phyloP scores from a whole-genome alignment of 2,113 vertebrate genomes.

The Ancistrus triradiatus region DNA sequence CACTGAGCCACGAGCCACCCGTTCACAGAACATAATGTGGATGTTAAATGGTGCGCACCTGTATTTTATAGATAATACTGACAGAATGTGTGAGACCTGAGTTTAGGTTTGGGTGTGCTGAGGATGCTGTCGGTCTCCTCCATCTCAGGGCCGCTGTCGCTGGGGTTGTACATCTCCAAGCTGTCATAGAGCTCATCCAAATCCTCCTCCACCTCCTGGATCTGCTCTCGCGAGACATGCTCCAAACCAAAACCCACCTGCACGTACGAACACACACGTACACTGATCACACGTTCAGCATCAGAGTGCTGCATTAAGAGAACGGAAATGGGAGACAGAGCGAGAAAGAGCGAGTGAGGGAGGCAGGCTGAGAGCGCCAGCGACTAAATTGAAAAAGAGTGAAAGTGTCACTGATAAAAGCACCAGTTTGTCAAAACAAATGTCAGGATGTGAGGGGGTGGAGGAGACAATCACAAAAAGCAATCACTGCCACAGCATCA shows the following conservation, averaged over 20 bases:
- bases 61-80: no score
- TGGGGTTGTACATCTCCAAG: conserved; percentile 92
- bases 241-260: conserved; percentile 87
- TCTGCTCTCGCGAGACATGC: conserved; percentile 87
- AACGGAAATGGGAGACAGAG: background rate
- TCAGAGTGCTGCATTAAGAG: background rate
- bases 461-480: no score
- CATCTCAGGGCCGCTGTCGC: conserved; percentile 90
- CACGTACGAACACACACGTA: background rate
- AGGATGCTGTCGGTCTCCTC: conserved; percentile 91
- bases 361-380: background rate
- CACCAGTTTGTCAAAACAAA: background rate
- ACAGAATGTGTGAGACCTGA: conserved; percentile 60
- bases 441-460: background rate
- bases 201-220: conserved; percentile 88
- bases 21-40: no score
- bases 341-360: background rate
- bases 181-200: conserved; percentile 90
- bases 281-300: background rate
- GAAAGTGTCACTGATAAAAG: background rate
- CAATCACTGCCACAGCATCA: background rate
- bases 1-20: no score
- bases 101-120: conserved; percentile 89
- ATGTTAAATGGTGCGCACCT: no score
- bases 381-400: background rate